Evolutionary conservation across 2,888 invertebrate genomes (phyloP), one percentile per base, ranked within the genome.

Genomic region (Standfussiana lucernea): DNA sequence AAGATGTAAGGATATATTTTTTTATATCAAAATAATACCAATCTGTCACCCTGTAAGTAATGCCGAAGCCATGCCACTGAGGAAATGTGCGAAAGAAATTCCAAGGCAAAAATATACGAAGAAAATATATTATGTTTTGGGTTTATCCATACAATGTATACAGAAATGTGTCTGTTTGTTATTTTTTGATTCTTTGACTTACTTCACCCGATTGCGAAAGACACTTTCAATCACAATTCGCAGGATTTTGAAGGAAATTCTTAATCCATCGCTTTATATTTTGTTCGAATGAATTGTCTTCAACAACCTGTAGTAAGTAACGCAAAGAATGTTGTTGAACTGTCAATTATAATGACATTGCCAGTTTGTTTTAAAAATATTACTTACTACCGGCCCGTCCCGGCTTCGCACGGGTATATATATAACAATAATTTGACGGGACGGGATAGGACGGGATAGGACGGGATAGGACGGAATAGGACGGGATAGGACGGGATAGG

Each of bases 1-100:
- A 78, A 82, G 8, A 53, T 77, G 15, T 53, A 11, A 47, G 64
- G 40, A 50, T 83, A 78, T 83, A 59, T 64, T 78, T 80, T 80
- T 80, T 78, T 83, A 68, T 78, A 59, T 50, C 79, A 37, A 75
- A 69, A 80, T 75, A 82, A 80, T 62, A 71, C 53, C 80, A 75
- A 82, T 80, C 75, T 79, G 82, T 75, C 82, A 75, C 79, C 24
- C 28, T 8, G 66, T 66, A 79, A 79, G 66, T 69, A 74, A 79
- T 47, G 47, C 15, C 28, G 37, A 77, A 77, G 56, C 47, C 42
- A n/a, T 35, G 67, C n/a, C n/a, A 42, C 45, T 35, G 15, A 75
- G 70, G 47, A 75, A 70, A 70, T 65, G 11, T 79, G n/a, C 47
- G 40, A n/a, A 32, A 40, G 73, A 69, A 83, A 83, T 40, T 66